phyloP scores from a whole-genome alignment of 2,888 invertebrate genomes.

The Trichopria drosophilae region DNA sequence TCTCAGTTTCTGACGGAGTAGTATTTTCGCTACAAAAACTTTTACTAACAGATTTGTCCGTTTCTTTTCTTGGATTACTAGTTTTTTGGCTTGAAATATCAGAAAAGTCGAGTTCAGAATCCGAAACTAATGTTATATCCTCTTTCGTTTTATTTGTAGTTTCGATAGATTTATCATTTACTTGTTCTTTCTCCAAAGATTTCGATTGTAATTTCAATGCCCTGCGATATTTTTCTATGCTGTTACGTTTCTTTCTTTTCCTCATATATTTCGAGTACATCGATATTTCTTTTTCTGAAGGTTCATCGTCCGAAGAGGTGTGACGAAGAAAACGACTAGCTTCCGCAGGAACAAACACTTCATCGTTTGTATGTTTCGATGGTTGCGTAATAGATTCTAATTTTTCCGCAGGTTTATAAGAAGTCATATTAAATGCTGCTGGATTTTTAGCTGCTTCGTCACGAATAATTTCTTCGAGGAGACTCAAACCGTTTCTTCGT shows the following conservation, averaged over 20 bases:
- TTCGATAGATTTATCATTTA: background rate
- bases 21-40: too few species aligned
- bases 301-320: too few species aligned
- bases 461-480: slow-evolving; percentile 24
- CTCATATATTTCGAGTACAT: slow-evolving; percentile 49
- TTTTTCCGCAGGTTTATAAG: slow-evolving; percentile 1
- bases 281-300: slow-evolving; percentile 41
- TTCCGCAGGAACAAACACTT: too few species aligned
- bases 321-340: too few species aligned
- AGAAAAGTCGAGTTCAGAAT: slow-evolving; percentile 18
- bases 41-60: too few species aligned
- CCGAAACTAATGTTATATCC: slow-evolving; percentile 24
- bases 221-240: slow-evolving; percentile 47
- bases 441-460: slow-evolving; percentile 24
- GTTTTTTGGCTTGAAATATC: background rate
- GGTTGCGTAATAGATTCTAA: background rate
- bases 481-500: slow-evolving; percentile 21
- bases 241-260: slow-evolving; percentile 42
- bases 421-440: slow-evolving; percentile 10
- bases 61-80: background rate
- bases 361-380: background rate
- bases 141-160: slow-evolving; percentile 11
- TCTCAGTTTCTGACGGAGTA: too few species aligned
- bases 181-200: background rate
- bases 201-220: slow-evolving; percentile 25